These are phyloP conservation scores for Lasiurus borealis DNA, from an alignment of 2,113 vertebrate species.

Conservation along the genomic window DNA sequence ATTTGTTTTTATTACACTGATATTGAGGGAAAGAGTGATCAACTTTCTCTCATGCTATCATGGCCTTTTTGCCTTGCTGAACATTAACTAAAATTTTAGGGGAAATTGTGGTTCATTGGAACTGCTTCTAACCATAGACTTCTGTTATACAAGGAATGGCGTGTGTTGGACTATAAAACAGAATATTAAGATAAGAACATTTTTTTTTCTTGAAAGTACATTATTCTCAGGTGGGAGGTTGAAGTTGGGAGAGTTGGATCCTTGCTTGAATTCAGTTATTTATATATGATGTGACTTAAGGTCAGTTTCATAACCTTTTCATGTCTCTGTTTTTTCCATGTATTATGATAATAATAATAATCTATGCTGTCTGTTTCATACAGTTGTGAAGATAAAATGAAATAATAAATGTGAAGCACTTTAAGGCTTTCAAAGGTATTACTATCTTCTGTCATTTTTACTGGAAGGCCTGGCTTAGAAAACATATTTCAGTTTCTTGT, in stretches of 20 bases:
- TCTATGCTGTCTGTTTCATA: background rate
- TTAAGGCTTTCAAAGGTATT: conserved; percentile 58
- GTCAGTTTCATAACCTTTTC: background rate
- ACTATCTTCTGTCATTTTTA: conserved; percentile 57
- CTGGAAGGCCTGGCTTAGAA: conserved; percentile 51
- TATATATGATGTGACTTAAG: background rate
- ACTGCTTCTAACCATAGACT: background rate
- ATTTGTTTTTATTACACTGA: background rate
- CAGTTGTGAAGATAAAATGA: conserved; percentile 49
- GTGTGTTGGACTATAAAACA: background rate
- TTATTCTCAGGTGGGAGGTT: background rate
- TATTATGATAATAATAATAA: conserved; percentile 39
- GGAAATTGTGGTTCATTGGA: background rate
- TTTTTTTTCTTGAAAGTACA: conserved; percentile 5
- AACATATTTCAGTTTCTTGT: conserved; percentile 44
- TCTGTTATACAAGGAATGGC: background rate
- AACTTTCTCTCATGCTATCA: background rate
- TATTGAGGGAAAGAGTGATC: background rate
- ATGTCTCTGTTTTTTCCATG: conserved; percentile 34
- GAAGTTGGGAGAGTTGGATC: background rate
- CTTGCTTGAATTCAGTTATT: background rate
- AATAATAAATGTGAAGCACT: conserved; percentile 51
- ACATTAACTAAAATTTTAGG: background rate
- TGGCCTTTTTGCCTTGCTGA: conserved; percentile 3
- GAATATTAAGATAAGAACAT: background rate